Evolutionary conservation across 2,113 vertebrate species (phyloP), one percentile per base, ranked within the genome.

Genomic region (Abramis brama): DNA sequence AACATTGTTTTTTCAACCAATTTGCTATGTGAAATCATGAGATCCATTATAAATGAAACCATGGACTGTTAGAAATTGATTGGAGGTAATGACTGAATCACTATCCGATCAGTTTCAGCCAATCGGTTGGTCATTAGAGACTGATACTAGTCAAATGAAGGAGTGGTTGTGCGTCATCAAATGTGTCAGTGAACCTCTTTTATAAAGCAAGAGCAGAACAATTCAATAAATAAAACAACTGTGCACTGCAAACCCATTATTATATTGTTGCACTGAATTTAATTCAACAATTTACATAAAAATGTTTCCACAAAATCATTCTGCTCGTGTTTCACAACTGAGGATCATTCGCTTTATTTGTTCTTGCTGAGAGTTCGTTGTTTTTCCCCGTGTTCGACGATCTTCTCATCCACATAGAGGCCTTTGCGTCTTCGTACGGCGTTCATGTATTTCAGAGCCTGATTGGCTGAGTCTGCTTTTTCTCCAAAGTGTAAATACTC

Each of bases 401-500:
- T 96, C 91, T 99, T 99, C 88, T 99, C 97, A 71, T 98, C 97
- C 86, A 99, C 97, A 2, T 95, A 96, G 0, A 99, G 96, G 6
- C 98, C 98, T 91, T 99, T 99, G 4, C 98, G 95, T 82, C 96
- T 96, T 0, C 97, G 96, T 25, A 99, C 97, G 0, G 94, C 96
- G 0, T 98, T 97, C 97, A 97, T 95, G 94, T 99, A 98, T 91
- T 99, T 99, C 52, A 97, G 96, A 25, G 97, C 95, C 94, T 97
- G 97, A 92, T 97, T 99, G 88, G 94, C 95, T 0, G 97, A 97
- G 89, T 99, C 98, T 0, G 98, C 98, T 90, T 99, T 99, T 86
- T 98, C 98, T 57, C 98, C 98, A 17, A 99, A 99, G 93, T 99
- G 98, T 89, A 99, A 91, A 90, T 99, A 99, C 23, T 99, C 98